These are phyloP conservation scores for Crematogaster levior DNA, from an alignment of 2,888 invertebrate genomes.

Conservation along the genomic window DNA sequence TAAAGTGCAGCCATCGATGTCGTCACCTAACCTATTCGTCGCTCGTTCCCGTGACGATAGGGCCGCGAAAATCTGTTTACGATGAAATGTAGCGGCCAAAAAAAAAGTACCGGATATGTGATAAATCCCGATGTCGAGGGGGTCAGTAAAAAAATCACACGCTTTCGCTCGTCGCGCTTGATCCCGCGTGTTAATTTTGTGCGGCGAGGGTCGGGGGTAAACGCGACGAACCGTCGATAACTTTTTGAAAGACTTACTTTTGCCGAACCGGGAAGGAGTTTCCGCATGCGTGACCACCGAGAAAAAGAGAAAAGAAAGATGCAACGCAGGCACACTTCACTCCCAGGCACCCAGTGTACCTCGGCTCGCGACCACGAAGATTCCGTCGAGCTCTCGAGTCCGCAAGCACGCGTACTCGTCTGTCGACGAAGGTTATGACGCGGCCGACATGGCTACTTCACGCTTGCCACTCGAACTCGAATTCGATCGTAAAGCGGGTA, in stretches of 20 bases:
- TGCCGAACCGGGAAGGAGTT: neutral
- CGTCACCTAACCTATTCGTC: slow-evolving; percentile 27
- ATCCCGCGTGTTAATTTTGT: neutral
- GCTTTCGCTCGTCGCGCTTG: too few relatives aligned
- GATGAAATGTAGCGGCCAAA: neutral
- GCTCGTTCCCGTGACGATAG: neutral
- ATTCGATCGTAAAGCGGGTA: neutral
- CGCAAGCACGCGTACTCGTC: neutral
- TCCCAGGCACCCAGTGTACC: neutral
- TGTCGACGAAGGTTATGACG: slow-evolving; percentile 31
- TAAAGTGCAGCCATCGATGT: neutral
- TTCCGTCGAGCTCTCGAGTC: neutral
- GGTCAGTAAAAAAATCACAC: neutral
- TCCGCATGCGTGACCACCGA: neutral
- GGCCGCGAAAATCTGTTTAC: neutral
- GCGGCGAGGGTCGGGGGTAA: too few relatives aligned
- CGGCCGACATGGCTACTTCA: neutral
- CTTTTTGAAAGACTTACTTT: slow-evolving; percentile 37
- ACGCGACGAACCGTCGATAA: neutral
- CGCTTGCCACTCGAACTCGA: neutral
- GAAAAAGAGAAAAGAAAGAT: neutral
- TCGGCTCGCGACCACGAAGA: neutral
- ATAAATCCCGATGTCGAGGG: neutral
- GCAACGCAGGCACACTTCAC: neutral
- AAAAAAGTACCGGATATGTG: neutral